phyloP scores from a whole-genome alignment of 2,113 vertebrate genomes.

The Prunella himalayana region DNA sequence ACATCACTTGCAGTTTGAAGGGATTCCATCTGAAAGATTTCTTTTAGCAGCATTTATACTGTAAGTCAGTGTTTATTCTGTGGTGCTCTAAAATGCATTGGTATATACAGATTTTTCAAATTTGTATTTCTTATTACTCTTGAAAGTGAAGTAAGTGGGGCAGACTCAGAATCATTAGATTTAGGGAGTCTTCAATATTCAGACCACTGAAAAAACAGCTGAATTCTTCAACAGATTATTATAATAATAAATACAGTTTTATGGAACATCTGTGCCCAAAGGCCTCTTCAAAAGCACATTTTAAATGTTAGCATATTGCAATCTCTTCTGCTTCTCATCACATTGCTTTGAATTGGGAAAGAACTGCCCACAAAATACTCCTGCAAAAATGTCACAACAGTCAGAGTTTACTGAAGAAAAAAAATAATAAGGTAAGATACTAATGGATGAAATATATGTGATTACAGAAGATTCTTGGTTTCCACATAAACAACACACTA shows the following conservation, averaged over 20 bases:
- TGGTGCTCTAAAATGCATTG: not conserved
- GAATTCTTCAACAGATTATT: constrained; percentile 47
- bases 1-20: not conserved
- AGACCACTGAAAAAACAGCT: constrained; percentile 44
- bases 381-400: not conserved
- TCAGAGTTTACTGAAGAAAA: not conserved
- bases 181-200: constrained; percentile 42
- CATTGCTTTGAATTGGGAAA: constrained; percentile 1
- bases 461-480: not conserved
- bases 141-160: not conserved
- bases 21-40: not conserved
- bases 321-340: constrained; percentile 24
- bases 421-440: not conserved
- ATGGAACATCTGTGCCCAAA: constrained; percentile 58
- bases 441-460: not conserved
- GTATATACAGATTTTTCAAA: not conserved
- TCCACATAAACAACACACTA: not conserved
- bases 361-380: constrained; percentile 26
- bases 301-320: constrained; percentile 36
- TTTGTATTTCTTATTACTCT: constrained; percentile 12
- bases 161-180: not conserved
- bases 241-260: constrained; percentile 59
- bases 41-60: not conserved
- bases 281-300: constrained; percentile 42
- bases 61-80: not conserved